phyloP scores from a whole-genome alignment of 30 jellyfish, hydroid and myxozoan genomes.

The Haliclystus octoradiatus region DNA sequence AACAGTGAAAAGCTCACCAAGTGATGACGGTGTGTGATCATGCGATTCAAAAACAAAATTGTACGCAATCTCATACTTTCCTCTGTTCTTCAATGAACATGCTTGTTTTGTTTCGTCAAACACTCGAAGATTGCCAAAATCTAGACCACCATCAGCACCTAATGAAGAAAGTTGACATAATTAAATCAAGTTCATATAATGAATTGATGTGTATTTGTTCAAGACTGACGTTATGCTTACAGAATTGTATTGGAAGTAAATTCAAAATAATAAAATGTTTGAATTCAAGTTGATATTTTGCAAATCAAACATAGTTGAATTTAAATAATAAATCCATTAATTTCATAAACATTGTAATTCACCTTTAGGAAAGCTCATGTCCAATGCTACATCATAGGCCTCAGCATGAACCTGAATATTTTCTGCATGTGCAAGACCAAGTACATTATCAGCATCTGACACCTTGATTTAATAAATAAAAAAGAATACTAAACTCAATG shows the following conservation, averaged over 20 bases:
- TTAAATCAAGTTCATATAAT: not conserved
- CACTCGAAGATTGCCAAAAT: slow-evolving; percentile 80
- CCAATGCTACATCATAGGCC: slow-evolving; percentile 95
- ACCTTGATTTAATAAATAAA: slow-evolving; percentile 25
- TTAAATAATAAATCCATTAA: too few relatives aligned
- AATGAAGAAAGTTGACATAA: not conserved
- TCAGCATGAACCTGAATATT: slow-evolving; percentile 89
- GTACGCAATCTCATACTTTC: slow-evolving; percentile 81
- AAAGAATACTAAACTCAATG: too few relatives aligned
- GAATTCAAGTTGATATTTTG: not conserved
- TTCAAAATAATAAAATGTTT: not conserved
- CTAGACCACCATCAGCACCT: slow-evolving; percentile 99
- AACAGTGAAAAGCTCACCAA: slow-evolving; percentile 46
- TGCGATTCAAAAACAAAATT: slow-evolving; percentile 49
- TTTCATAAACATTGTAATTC: not conserved
- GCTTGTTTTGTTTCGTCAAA: slow-evolving; percentile 78
- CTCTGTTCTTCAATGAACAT: slow-evolving; percentile 83
- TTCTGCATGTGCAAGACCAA: slow-evolving; percentile 96
- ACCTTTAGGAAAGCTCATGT: slow-evolving; percentile 97
- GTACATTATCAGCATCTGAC: slow-evolving; percentile 89
- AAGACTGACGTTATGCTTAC: not conserved
- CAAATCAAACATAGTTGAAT: too few relatives aligned
- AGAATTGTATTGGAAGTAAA: not conserved
- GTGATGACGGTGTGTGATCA: slow-evolving; percentile 21
- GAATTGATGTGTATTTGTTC: not conserved